Evolutionary conservation across 2,113 vertebrate species (phyloP).

Genomic region (Coptodon rendalli): DNA sequence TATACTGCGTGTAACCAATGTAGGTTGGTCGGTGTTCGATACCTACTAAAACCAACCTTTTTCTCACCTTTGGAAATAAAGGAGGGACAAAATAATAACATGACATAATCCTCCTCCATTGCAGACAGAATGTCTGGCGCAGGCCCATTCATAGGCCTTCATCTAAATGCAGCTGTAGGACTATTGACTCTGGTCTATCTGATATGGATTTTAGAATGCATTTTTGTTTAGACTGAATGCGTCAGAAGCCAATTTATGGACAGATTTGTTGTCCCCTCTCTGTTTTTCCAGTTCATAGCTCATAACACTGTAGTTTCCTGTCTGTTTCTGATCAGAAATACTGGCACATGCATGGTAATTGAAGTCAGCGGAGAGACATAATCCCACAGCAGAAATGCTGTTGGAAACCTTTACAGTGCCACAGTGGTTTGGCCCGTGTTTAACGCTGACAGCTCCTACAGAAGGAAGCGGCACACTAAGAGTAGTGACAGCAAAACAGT

Average conservation of each 20-base stretch:
- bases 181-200: not conserved
- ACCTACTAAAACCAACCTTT: not conserved
- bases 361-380: not conserved
- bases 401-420: not conserved
- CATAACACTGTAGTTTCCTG: not conserved
- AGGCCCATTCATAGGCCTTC: not conserved
- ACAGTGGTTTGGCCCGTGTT: not conserved
- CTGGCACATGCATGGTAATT: not conserved
- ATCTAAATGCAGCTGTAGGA: not conserved
- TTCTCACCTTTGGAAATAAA: not conserved
- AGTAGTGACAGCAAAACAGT: not conserved
- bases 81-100: not conserved
- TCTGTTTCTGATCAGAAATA: not conserved
- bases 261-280: not conserved
- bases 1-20: not conserved
- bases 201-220: not conserved
- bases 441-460: slow-evolving; percentile 3
- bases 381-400: not conserved
- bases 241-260: not conserved
- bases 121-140: not conserved
- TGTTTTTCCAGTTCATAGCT: not conserved
- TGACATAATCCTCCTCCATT: not conserved
- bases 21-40: not conserved
- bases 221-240: not conserved
- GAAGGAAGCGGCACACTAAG: not conserved